Base-by-base conservation (phyloP, 2,888 invertebrate genomes). In the Uropetala carovei region DNA sequence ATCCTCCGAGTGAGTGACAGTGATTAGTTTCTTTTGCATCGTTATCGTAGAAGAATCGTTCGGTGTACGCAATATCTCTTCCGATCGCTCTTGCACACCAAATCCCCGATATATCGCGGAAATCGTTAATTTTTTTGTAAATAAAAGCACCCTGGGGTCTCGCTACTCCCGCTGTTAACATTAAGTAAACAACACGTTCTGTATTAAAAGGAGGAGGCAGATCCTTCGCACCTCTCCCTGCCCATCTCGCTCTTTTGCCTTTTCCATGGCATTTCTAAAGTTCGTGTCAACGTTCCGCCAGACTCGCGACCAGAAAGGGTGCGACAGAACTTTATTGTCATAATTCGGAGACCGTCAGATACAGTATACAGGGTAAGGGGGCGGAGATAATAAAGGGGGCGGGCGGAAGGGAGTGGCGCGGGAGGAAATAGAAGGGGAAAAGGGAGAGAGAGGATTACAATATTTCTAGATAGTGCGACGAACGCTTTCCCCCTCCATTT, bases 141-240 rank as follows among this genome's bases (percentile, higher is more conserved):
- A 64, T 64, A 60, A 89, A 89, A 89, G 64, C 89, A 89, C 56
- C 43, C 64, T 18, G 30, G 86, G 18, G 9, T 60, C 59, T 60
- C 86, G 86, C 60, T 86, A 60, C 60, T 13, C 22, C 75, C 89
- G 30, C 30, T 64, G 43, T 89, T 89, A 89, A 18, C 89, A 64
- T 89, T 43, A 64, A 30, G 89, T 89, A 89, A 89, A 89, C 89
- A 89, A 89, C 64, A 43, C 89, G 18, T 60, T 27, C 30, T 64
- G 43, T 30, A 68, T 64, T 64, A 43, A 59, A 89, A 83, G 89
- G 43, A 30, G 22, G 27, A 60, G 11, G 27, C 60, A 60, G 27
- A 18, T 43, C 83, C 43, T 43, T 1, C 43, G 43, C 43, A 43
- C 43, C 43, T 43, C 68, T 18, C 64, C 64, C 0, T 43, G 14